These are phyloP conservation scores for Linyphia triangularis DNA, from an alignment of 2,888 invertebrate species.

Conservation along the genomic window DNA sequence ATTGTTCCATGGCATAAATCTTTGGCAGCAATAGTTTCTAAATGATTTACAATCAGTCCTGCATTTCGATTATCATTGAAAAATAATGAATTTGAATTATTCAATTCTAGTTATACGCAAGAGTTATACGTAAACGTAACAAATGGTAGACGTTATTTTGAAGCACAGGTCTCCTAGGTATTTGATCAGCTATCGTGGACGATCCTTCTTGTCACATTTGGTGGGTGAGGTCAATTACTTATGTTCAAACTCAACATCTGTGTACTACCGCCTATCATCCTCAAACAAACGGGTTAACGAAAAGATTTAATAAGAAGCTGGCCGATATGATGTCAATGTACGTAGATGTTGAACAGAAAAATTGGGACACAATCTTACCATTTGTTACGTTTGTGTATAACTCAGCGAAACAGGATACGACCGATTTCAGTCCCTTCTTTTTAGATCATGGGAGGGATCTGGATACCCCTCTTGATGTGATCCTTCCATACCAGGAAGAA, in stretches of 20 bases:
- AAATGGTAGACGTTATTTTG: constrained; percentile 74
- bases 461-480: constrained; percentile 8
- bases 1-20: too few relatives aligned
- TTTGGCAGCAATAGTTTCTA: too few relatives aligned
- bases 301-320: constrained; percentile 33
- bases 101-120: too few relatives aligned
- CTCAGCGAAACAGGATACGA: constrained; percentile 46
- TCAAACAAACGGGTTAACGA: constrained; percentile 40
- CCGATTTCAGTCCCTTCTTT: background rate
- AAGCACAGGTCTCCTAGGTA: constrained; percentile 71
- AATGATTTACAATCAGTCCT: too few relatives aligned
- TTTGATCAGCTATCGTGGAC: constrained; percentile 73
- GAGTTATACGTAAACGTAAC: too few relatives aligned
- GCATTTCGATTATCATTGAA: too few relatives aligned
- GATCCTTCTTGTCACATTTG: constrained; percentile 10
- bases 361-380: constrained; percentile 59
- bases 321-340: constrained; percentile 34
- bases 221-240: background rate
- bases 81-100: too few relatives aligned
- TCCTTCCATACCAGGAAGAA: constrained; percentile 2
- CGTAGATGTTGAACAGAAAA: constrained; percentile 19
- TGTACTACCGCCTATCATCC: constrained; percentile 39
- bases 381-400: constrained; percentile 44
- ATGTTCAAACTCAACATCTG: constrained; percentile 10
- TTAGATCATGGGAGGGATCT: constrained; percentile 5